Evolutionary conservation across 2,888 invertebrate species (phyloP), one percentile per base, ranked within the genome.

Genomic region (Caenorhabditis japonica): DNA sequence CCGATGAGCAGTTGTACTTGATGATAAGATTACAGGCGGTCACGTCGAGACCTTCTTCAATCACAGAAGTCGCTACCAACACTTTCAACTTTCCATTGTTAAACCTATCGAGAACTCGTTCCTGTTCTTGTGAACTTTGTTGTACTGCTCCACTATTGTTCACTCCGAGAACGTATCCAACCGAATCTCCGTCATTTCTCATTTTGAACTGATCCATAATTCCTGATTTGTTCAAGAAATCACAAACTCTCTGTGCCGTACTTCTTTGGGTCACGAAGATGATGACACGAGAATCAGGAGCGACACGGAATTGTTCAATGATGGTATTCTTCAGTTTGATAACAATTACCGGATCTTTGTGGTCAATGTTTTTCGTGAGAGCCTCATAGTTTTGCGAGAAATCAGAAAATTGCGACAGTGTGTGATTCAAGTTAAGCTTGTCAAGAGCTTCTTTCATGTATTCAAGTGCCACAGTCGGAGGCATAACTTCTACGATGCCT

Each of bases 41-140:
- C 21, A 86, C 84, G 47, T 86, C 86, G 30, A 86, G 60, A 62
- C 86, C 86, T 74, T 86, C 86, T 30, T 86, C 86, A 4, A 84
- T 80, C n/a, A 86, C 85, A 0, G 86, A 84, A 0, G 86, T 86
- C 0, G 85, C 80, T 8, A 86, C 84, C 4, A 86, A 49, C 21
- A 77, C 74, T 39, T 74, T 76, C 53, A 73, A 8, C 8, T 56
- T 51, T 23, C 85, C 85, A 10, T 39, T 60, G 47, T 73, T 71
- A 74, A 83, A 85, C 8, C 41, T 55, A 3, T 76, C 58, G 12
- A 83, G 41, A 13, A 58, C 76, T 1, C 12, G 25, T 17, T 61
- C 34, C 46, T 84, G 84, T 34, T 60, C 41, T 10, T 46, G 21
- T 10, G 19, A n/a, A 17, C 15, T 56, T 23, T 73, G 73, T 15